A percentile compares a stretch with the other conserved stretches of the same genome.
Conservation (phyloP, 1,140 invertebrate species). For the Globodera rostochiensis region DNA sequence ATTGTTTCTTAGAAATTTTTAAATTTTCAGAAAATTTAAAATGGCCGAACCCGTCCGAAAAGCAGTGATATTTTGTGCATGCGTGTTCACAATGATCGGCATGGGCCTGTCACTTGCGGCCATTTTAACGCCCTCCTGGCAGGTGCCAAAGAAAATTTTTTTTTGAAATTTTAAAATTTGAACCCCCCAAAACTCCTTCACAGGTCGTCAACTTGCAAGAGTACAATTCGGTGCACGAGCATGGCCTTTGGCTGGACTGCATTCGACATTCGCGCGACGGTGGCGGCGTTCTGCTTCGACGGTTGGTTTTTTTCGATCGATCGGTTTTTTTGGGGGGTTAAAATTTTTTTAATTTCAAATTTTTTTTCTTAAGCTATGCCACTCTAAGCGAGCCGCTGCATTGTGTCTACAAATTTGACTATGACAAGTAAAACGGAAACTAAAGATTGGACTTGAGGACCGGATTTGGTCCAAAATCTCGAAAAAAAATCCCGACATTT, state of each 20-base stretch:
- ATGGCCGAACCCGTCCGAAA: slow-evolving; percentile 58
- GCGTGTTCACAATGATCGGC: slow-evolving; percentile 59
- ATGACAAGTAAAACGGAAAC: slow-evolving; percentile 51
- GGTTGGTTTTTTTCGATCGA: slow-evolving; percentile 37
- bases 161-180: slow-evolving; percentile 1
- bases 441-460: background rate
- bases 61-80: slow-evolving; percentile 46
- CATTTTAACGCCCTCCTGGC: slow-evolving; percentile 63
- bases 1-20: too few species aligned
- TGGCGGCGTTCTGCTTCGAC: slow-evolving; percentile 58
- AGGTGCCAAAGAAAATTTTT: slow-evolving; percentile 13
- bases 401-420: slow-evolving; percentile 66
- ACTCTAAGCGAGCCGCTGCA: slow-evolving; percentile 63
- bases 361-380: slow-evolving; percentile 54
- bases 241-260: slow-evolving; percentile 64
- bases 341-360: slow-evolving; percentile 12
- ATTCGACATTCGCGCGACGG: slow-evolving; percentile 61
- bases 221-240: slow-evolving; percentile 64
- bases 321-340: background rate
- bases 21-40: background rate
- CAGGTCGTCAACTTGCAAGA: slow-evolving; percentile 60
- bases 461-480: too few species aligned
- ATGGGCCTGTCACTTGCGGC: slow-evolving; percentile 63
- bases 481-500: too few species aligned
- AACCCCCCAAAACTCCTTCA: background rate